Evolutionary conservation across 2,113 vertebrate genomes (phyloP), one percentile per base, ranked within the genome.

Genomic region (Alethe castanea): DNA sequence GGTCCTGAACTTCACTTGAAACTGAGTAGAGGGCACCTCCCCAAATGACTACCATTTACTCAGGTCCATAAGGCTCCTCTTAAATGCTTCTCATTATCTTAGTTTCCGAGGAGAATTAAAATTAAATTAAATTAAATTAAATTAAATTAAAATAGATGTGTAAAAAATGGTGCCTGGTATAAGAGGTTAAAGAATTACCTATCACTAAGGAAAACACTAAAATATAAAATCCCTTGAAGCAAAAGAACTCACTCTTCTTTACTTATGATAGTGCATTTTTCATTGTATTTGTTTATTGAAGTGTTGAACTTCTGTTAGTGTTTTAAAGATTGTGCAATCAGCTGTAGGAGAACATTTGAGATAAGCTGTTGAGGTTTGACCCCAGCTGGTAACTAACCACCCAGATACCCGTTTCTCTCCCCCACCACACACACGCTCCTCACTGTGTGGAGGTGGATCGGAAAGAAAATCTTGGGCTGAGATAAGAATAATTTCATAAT

Each of bases 251-350:
- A 20, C 3, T 38, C 28, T 77, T 88, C 52, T 45, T 92, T 89
- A 35, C 11, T 50, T 94, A 84, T 69, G 33, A 85, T 76, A 47
- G 11, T 70, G 33, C 6, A 13, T 50, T 77, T 81, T 81, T 45
- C 6, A 60, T 78, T 85, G 50, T 56, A 81, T 88, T 92, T 90
- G 5, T 86, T 90, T 94, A 69, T 73, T 79, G 25, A 88, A 89
- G 71, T 42, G 29, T 70, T 86, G n/a, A 54, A 77, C 85, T 94
- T 54, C 36, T 85, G 66, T 94, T 92, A 85, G 18, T 12, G 1
- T 80, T 67, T 88, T 47, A 90, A 93, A 92, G 83, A 42, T 95
- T 91, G 86, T 96, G 38, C 48, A 78, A 18, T 31, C 66, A 81
- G 88, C 59, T 92, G 24, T 35, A 91, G 45, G 54, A 86, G 81